Conservation (phyloP, 1,140 invertebrate genomes). For the Cyphomyrmex costatus region DNA sequence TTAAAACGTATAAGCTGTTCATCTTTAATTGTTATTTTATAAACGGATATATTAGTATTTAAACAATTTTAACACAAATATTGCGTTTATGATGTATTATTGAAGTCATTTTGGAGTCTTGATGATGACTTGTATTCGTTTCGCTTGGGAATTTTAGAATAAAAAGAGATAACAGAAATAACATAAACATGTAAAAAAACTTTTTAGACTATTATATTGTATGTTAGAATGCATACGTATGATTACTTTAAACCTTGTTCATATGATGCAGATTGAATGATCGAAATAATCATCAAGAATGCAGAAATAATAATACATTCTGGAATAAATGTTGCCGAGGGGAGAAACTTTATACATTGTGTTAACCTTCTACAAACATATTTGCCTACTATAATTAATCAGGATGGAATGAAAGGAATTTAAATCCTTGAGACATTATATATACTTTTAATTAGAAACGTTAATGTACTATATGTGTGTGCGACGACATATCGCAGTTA, state of each 20-base stretch:
- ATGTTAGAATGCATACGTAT: neutral
- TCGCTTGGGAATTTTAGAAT: too few relatives aligned
- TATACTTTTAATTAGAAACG: slow-evolving; percentile 38
- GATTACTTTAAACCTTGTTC: neutral
- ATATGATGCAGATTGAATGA: neutral
- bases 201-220: neutral
- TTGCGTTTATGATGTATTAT: neutral
- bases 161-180: neutral
- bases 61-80: neutral
- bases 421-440: slow-evolving; percentile 69
- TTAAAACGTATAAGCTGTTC: neutral
- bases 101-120: too few relatives aligned
- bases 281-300: slow-evolving; percentile 1
- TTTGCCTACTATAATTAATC: slow-evolving; percentile 72
- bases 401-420: slow-evolving; percentile 60
- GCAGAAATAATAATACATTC: slow-evolving; percentile 31
- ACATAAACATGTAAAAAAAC: neutral
- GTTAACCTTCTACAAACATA: slow-evolving; percentile 70
- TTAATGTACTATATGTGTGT: neutral
- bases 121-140: too few relatives aligned
- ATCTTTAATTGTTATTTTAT: neutral
- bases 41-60: neutral
- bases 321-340: neutral
- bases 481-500: neutral
- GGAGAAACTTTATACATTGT: slow-evolving; percentile 68